Evolutionary conservation across 1,140 invertebrate species (phyloP), one percentile per base, ranked within the genome.

Genomic region (Bombus fervidus): DNA sequence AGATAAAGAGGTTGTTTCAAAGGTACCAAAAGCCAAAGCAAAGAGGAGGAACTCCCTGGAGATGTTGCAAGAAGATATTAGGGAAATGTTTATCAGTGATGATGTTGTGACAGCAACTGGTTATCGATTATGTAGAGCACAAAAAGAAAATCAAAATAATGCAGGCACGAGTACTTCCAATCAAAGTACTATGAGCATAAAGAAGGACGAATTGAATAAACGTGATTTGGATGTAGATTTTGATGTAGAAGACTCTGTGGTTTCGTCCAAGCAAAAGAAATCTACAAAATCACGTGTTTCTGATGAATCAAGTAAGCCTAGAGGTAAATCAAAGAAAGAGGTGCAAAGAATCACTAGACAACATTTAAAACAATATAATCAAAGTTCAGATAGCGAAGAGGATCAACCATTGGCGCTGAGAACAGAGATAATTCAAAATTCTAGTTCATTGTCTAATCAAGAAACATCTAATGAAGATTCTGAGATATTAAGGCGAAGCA

Each of bases 1-100:
- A 41, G 73, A 77, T 15, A 88, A 86, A 13, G 80, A 92, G 53
- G 22, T 28, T 41, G 34, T 76, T 31, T 41, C 31, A 0, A 90
- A 90, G 74, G 74, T 83, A 31, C 82, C 87, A 66, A 91, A 87
- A 53, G 43, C 79, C 10, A 94, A 92, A 73, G 91, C 85, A 2
- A 92, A 92, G 72, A 90, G 94, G 72, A 91, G 93, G 83, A 94
- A 94, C 83, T 96, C 97, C 87, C 90, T 97, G 64, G 95, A 96
- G 87, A 95, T 95, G 90, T 93, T 97, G 15, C 97, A 97, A 69
- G 96, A 96, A 85, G 96, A 97, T 89, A 96, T 97, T 64, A 95
- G 96, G 85, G 96, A 97, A 86, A 97, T 97, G 96, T 97, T 97
- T 89, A 96, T 97, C 66, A 95, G 95, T 82, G 95, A 96, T 87